Conservation (phyloP, 2,888 invertebrate genomes). For the Busseola fusca region DNA sequence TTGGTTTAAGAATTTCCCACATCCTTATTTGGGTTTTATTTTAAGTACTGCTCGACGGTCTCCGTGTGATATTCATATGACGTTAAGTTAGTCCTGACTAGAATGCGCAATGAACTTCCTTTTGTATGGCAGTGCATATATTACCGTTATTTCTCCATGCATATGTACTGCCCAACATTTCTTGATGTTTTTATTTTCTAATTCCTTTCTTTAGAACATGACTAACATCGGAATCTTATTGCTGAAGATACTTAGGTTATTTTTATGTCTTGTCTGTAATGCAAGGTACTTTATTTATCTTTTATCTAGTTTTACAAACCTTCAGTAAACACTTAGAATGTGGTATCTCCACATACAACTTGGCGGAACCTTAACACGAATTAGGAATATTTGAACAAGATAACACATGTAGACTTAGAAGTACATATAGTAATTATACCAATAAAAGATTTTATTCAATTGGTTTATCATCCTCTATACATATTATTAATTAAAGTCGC, state of each 20-base stretch:
- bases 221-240: conserved; percentile 22
- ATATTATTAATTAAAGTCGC: neutral
- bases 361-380: conserved; percentile 13
- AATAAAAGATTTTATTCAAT: conserved; percentile 1
- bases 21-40: conserved; percentile 47
- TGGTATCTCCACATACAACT: neutral
- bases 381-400: conserved; percentile 45
- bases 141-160: conserved; percentile 37
- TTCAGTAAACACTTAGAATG: conserved; percentile 26
- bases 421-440: conserved; percentile 3
- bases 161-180: conserved; percentile 10
- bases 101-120: conserved; percentile 43
- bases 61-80: conserved; percentile 48
- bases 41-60: conserved; percentile 41
- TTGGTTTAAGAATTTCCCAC: conserved; percentile 52
- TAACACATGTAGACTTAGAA: conserved; percentile 27
- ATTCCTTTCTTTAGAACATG: conserved; percentile 41
- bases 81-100: conserved; percentile 38
- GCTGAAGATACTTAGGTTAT: neutral
- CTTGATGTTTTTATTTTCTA: conserved; percentile 29
- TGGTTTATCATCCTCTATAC: conserved; percentile 11
- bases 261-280: conserved; percentile 13
- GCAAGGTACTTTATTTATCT: neutral
- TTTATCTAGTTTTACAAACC: conserved; percentile 9
- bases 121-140: conserved; percentile 42